These are phyloP conservation scores for Diaperis boleti DNA, from an alignment of 2,888 invertebrate genomes.

Conservation along the genomic window DNA sequence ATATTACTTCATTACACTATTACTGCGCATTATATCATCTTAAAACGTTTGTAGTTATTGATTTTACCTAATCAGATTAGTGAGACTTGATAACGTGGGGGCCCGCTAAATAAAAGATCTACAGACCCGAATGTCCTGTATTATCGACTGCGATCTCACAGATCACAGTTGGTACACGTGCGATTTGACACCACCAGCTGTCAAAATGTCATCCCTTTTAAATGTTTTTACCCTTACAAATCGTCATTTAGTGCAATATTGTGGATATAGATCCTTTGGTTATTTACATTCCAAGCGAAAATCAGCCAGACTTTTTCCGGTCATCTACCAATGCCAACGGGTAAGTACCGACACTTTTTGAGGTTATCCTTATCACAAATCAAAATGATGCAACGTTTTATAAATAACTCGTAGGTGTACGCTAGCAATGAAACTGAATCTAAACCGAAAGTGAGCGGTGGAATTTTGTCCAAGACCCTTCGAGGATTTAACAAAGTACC, in stretches of 20 bases:
- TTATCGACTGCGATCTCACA: too few relatives aligned
- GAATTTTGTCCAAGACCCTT: constrained; percentile 57
- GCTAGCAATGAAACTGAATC: constrained; percentile 48
- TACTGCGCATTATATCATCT: constrained; percentile 21
- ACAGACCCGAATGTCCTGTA: too few relatives aligned
- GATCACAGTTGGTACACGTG: constrained; percentile 23
- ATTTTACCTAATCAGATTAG: too few relatives aligned
- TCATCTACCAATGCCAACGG: constrained; percentile 47
- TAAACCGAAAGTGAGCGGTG: constrained; percentile 48
- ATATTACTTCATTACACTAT: constrained; percentile 35
- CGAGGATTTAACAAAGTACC: constrained; percentile 56
- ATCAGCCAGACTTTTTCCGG: constrained; percentile 42
- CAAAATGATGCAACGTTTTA: constrained; percentile 19
- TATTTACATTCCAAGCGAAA: constrained; percentile 48
- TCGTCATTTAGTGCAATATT: constrained; percentile 47
- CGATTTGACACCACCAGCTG: constrained; percentile 33
- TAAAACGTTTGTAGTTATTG: neutral
- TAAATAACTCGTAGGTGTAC: constrained; percentile 49
- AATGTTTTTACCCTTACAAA: constrained; percentile 55
- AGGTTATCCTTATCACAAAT: constrained; percentile 41
- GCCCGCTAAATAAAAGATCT: too few relatives aligned
- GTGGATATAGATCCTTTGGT: constrained; percentile 50
- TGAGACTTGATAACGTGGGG: too few relatives aligned
- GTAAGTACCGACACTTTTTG: constrained; percentile 52
- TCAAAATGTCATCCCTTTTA: constrained; percentile 53